Base-by-base conservation (phyloP, 2,113 vertebrate genomes). In the Atrichornis clamosus region DNA sequence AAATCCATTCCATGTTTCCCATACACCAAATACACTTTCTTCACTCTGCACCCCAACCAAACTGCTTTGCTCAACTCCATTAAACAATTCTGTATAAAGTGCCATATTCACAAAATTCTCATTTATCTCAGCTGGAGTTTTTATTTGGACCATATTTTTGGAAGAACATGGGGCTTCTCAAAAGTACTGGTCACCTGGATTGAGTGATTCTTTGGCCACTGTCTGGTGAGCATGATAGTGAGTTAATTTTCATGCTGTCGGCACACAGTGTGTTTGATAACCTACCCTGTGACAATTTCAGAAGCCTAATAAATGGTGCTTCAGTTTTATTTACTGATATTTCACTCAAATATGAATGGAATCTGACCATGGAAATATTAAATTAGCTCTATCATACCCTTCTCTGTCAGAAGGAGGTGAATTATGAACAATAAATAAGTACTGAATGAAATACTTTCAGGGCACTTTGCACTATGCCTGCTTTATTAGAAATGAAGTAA, bases 321-420 rank as follows among this genome's bases (percentile, higher is more conserved):
- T 96, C 97, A 93, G 81, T 93, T 96, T 97, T 96, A 95, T 97
- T 97, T 97, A 97, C 96, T 97, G 97, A 97, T 97, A 96, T 96
- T 97, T 97, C 90, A 83, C 87, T 97, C 96, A 93, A 95, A 96
- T 96, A 95, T 96, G 94, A 97, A 96, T 96, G 92, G 95, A 97
- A 96, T 97, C 93, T 80, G 70, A 95, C 90, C 96, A 79, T 52
- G 84, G 72, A 89, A 87, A 86, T 92, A 93, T 95, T 92, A 95
- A 95, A 96, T 97, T 97, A 95, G 89, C 84, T 95, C 91, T 87
- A 72, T 96, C 76, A 30, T 96, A 96, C 89, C 97, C 96, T 96
- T 96, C 85, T 90, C 76, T 97, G 96, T 96, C 95, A 95, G 88
- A 41, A 83, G 68, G 84, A 95, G 74, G 77, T 90, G 93, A 97